phyloP scores from a whole-genome alignment of 1,140 invertebrate genomes.

The Cotesia glomerata region DNA sequence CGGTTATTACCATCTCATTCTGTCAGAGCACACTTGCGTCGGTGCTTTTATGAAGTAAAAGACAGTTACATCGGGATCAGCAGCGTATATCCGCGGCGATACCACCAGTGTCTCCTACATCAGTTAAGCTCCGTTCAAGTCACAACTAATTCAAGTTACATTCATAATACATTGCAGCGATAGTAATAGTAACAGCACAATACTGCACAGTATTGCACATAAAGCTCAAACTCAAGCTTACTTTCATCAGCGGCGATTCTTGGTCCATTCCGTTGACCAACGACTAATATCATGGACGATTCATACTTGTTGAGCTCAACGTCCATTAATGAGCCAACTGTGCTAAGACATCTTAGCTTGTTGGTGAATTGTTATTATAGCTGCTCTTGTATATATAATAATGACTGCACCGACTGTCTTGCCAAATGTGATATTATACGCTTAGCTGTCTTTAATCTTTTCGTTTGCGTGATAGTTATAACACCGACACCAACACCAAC shows the following conservation, averaged over 20 bases:
- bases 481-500: no score
- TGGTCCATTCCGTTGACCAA: conserved; percentile 45
- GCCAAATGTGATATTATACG: conserved; percentile 38
- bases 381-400: conserved; percentile 47
- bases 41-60: conserved; percentile 12
- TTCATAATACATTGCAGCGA: conserved; percentile 41
- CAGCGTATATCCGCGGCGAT: background rate
- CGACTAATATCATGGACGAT: conserved; percentile 48
- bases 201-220: no score
- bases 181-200: no score
- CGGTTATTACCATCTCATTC: conserved; percentile 31
- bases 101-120: no score
- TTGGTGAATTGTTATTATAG: conserved; percentile 57
- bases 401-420: conserved; percentile 41
- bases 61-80: background rate
- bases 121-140: background rate
- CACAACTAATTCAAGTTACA: conserved; percentile 43
- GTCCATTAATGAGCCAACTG: conserved; percentile 57
- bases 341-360: conserved; percentile 31
- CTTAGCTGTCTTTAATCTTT: no score
- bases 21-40: background rate
- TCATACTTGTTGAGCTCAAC: conserved; percentile 49
- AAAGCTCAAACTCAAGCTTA: background rate
- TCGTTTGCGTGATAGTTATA: no score
- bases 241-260: background rate